phyloP scores from a whole-genome alignment of 2,888 invertebrate genomes.

The Ectemnius continuus region DNA sequence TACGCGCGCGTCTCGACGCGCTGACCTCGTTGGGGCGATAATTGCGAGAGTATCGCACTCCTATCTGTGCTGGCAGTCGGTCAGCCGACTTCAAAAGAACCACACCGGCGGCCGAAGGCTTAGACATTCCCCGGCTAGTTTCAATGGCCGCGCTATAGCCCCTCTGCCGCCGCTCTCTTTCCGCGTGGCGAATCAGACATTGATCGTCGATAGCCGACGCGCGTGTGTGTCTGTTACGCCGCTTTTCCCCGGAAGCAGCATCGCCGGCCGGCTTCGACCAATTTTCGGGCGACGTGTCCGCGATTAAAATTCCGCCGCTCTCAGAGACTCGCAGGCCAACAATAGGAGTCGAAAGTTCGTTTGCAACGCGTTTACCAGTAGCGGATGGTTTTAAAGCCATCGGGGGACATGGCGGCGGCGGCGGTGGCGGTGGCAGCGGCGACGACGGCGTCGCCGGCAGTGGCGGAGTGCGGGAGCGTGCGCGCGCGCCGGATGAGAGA shows the following conservation, averaged over 20 bases:
- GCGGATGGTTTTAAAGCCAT: slow-evolving; percentile 64
- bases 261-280: neutral
- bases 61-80: too few species aligned
- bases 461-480: neutral
- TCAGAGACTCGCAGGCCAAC: slow-evolving; percentile 49
- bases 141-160: too few species aligned
- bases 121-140: too few species aligned
- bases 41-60: too few species aligned
- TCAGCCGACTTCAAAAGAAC: too few species aligned
- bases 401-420: slow-evolving; percentile 26
- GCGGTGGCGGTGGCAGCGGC: slow-evolving; percentile 22
- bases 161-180: neutral
- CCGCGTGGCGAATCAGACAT: slow-evolving; percentile 5
- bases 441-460: too few species aligned
- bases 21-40: too few species aligned
- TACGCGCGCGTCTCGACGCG: too few species aligned
- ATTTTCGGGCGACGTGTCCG: slow-evolving; percentile 40
- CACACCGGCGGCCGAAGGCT: too few species aligned
- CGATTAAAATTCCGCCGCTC: slow-evolving; percentile 55
- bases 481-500: slow-evolving; percentile 22
- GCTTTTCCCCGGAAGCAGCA: neutral
- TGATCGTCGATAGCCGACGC: slow-evolving; percentile 6
- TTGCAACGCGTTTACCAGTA: slow-evolving; percentile 59
- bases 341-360: slow-evolving; percentile 62
- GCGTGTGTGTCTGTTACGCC: too few species aligned